A percentile compares a stretch with the other conserved stretches of the same genome.
Conservation (phyloP, 2,888 invertebrate species). For the Hypercompe scribonia region DNA sequence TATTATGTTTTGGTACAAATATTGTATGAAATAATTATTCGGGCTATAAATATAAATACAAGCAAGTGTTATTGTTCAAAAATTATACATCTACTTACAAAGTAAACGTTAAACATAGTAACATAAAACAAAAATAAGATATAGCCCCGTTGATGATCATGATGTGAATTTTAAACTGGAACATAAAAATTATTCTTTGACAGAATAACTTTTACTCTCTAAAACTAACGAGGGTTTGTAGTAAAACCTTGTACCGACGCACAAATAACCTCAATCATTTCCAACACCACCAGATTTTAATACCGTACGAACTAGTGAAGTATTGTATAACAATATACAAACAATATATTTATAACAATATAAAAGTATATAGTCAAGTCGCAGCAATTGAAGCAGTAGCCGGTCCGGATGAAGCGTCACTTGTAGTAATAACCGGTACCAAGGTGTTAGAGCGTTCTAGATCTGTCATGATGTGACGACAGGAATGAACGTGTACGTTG, state of each 20-base stretch:
- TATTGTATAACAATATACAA: neutral
- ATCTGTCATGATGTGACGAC: slow-evolving; percentile 25
- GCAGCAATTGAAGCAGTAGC: slow-evolving; percentile 1
- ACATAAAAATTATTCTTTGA: too few relatives aligned
- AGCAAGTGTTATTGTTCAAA: too few relatives aligned
- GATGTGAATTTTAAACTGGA: too few relatives aligned
- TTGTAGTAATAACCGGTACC: slow-evolving; percentile 13
- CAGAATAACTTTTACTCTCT: too few relatives aligned
- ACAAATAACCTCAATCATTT: neutral
- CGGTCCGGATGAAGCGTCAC: slow-evolving; percentile 7
- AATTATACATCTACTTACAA: too few relatives aligned
- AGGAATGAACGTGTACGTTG: slow-evolving; percentile 28
- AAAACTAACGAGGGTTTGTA: neutral
- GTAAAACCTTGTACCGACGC: neutral
- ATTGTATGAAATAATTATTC: too few relatives aligned
- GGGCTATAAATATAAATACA: too few relatives aligned
- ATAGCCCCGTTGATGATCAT: too few relatives aligned
- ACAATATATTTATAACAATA: too few relatives aligned
- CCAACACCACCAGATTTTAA: neutral
- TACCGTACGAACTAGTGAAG: neutral
- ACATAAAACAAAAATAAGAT: too few relatives aligned
- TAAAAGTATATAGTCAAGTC: neutral
- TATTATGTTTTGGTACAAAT: too few relatives aligned
- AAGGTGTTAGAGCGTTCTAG: slow-evolving; percentile 34
- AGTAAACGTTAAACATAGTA: too few relatives aligned